phyloP scores from a whole-genome alignment of 1,140 invertebrate species.

The Drosophila nannoptera region DNA sequence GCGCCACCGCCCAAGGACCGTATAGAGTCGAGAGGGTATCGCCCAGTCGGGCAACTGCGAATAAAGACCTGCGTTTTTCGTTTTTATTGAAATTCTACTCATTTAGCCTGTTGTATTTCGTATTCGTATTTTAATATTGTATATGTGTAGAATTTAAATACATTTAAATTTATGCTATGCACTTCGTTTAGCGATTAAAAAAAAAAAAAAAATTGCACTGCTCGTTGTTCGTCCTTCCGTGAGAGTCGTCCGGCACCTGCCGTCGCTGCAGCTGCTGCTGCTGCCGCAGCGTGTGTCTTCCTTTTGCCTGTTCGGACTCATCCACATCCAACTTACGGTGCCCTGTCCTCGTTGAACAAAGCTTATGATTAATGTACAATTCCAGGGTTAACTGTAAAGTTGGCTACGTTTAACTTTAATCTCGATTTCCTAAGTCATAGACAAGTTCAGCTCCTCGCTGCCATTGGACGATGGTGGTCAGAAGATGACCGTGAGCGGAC shows the following conservation, averaged over 20 bases:
- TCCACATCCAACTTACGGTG: not conserved
- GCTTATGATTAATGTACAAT: conserved; percentile 65
- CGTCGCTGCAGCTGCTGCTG: not conserved
- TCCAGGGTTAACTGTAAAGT: conserved; percentile 67
- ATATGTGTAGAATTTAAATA: conserved; percentile 74
- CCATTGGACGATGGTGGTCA: conserved; percentile 83
- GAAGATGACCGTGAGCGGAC: conserved; percentile 91
- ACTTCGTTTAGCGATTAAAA: conserved; percentile 74
- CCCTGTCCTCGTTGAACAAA: conserved; percentile 43
- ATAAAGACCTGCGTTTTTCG: conserved; percentile 2
- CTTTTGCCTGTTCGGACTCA: not conserved
- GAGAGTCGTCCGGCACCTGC: conserved; percentile 16
- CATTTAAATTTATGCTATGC: conserved; percentile 76
- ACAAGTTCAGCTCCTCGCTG: conserved; percentile 75
- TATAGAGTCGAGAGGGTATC: not conserved
- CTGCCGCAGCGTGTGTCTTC: not conserved
- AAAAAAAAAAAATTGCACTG: conserved; percentile 71
- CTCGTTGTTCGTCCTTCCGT: conserved; percentile 61
- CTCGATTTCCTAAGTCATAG: conserved; percentile 74
- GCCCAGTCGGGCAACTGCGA: not conserved
- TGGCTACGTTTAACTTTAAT: conserved; percentile 74
- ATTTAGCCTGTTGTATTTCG: conserved; percentile 34
- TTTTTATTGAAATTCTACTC: conserved; percentile 35
- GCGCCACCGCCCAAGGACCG: too few relatives aligned
- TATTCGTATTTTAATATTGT: conserved; percentile 34